Percentiles rank a stretch among this genome's conserved stretches.
phyloP scores from a whole-genome alignment of 92 coral and sea anemone genomes.

The Umimayanthus kanabou region DNA sequence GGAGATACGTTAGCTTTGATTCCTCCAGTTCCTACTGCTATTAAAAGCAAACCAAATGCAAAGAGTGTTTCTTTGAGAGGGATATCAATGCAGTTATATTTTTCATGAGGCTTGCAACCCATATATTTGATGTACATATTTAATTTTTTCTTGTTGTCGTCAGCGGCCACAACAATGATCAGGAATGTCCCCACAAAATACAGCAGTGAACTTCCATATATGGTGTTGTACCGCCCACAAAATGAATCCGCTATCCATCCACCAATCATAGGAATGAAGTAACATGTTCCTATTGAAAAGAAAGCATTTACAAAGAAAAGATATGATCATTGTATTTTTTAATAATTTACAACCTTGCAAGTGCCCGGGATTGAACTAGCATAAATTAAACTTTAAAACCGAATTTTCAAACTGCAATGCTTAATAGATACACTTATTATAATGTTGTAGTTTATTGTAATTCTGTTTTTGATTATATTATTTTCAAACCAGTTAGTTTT shows the following conservation, averaged over 20 bases:
- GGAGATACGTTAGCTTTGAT: conserved; percentile 96
- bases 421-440: too few species aligned
- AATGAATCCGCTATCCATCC: conserved; percentile 93
- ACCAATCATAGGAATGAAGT: conserved; percentile 73
- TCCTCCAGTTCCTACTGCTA: conserved; percentile 95
- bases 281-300: conserved; percentile 76
- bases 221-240: conserved; percentile 76
- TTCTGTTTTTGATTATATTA: too few species aligned
- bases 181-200: conserved; percentile 75
- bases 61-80: conserved; percentile 48
- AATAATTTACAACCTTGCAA: too few species aligned
- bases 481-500: too few species aligned
- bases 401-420: too few species aligned
- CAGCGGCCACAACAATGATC: conserved; percentile 43
- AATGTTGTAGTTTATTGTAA: too few species aligned
- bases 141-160: not conserved
- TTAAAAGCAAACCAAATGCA: conserved; percentile 60
- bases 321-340: too few species aligned
- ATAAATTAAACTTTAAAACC: too few species aligned
- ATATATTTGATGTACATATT: not conserved
- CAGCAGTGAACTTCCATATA: conserved; percentile 69
- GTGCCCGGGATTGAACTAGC: too few species aligned
- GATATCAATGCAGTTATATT: not conserved
- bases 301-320: too few species aligned
- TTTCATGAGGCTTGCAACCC: not conserved